A percentile compares a stretch with the other conserved stretches of the same genome.
Conservation (phyloP, 2,888 invertebrate species). For the Drosophila ustulata region DNA sequence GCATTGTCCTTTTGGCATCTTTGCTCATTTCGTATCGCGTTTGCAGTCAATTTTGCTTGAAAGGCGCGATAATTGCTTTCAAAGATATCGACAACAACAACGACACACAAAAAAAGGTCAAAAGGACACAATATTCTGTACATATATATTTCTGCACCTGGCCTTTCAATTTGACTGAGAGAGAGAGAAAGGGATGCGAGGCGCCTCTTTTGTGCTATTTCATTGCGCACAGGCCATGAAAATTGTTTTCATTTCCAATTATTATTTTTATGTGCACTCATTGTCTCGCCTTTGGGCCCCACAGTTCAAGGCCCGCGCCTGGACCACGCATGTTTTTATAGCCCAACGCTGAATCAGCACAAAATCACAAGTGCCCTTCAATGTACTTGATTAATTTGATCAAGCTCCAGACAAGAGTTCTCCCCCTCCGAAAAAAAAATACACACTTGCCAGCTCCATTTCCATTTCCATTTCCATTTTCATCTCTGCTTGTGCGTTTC, state of each 20-base stretch:
- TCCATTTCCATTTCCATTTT: background rate
- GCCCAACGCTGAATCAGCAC: slow-evolving; percentile 68
- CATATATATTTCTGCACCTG: slow-evolving; percentile 54
- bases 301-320: background rate
- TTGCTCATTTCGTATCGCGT: slow-evolving; percentile 42
- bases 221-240: slow-evolving; percentile 66
- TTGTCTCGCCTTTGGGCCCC: slow-evolving; percentile 49
- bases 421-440: background rate
- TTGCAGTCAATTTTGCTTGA: slow-evolving; percentile 52
- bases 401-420: slow-evolving; percentile 55
- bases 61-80: slow-evolving; percentile 63
- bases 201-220: slow-evolving; percentile 62
- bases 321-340: slow-evolving; percentile 69
- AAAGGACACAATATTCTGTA: slow-evolving; percentile 61
- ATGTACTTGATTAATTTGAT: slow-evolving; percentile 81
- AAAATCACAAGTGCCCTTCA: slow-evolving; percentile 62
- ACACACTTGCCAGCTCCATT: background rate
- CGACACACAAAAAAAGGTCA: slow-evolving; percentile 12
- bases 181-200: background rate
- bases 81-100: slow-evolving; percentile 15
- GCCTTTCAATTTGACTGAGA: slow-evolving; percentile 19
- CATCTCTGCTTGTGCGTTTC: background rate
- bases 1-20: slow-evolving; percentile 35
- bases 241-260: slow-evolving; percentile 82
- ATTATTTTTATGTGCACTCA: slow-evolving; percentile 81